Conservation (phyloP, 2,113 vertebrate genomes). For the Myotis yumanensis region DNA sequence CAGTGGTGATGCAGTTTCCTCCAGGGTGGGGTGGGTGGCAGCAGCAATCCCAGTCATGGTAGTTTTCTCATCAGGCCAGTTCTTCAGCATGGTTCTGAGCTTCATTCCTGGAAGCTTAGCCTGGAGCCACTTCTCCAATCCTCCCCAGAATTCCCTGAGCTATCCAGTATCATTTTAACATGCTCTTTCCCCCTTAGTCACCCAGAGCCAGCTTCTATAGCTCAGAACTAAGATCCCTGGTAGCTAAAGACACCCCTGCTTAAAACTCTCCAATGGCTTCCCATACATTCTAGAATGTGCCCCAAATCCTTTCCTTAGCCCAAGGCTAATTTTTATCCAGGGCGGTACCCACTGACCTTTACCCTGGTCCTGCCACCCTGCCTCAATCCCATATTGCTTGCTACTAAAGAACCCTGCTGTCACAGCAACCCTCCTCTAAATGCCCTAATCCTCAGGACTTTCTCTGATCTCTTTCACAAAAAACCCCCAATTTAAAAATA, state of each 20-base stretch:
- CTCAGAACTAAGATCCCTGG: background rate
- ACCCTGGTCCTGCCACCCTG: background rate
- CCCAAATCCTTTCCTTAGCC: background rate
- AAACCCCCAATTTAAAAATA: background rate
- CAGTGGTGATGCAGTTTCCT: background rate
- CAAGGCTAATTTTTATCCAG: background rate
- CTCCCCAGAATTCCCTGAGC: background rate
- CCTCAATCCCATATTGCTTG: background rate
- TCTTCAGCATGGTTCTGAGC: conserved; percentile 21
- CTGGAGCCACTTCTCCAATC: background rate
- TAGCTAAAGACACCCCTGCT: background rate
- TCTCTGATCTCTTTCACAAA: background rate
- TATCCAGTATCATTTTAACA: background rate
- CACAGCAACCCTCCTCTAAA: background rate
- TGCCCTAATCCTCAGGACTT: background rate
- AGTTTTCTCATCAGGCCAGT: conserved; percentile 7
- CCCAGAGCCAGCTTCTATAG: background rate
- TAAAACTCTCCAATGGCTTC: background rate
- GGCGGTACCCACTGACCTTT: background rate
- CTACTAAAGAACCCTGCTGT: background rate
- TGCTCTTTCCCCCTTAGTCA: background rate
- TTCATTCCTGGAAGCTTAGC: conserved; percentile 29
- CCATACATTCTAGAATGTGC: background rate
- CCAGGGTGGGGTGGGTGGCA: background rate
- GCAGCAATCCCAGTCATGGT: background rate